Evolutionary conservation across 2,888 invertebrate genomes (phyloP), one percentile per base, ranked within the genome.

Genomic region (Pterostichus madidus): DNA sequence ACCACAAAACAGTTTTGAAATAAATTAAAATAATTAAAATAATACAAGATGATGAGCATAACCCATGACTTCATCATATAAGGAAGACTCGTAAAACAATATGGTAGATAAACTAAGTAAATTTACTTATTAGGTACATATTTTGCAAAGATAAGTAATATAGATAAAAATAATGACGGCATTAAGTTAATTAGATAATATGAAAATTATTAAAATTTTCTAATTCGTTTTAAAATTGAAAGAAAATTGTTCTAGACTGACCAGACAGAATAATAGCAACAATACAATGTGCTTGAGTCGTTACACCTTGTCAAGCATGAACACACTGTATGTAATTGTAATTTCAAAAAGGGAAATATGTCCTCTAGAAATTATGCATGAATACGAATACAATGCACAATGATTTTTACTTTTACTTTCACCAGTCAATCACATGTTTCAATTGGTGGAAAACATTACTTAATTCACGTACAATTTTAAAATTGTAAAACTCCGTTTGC

Each of bases 21-120:
- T 64, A 64, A 79, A 79, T 79, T 79, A 79, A 44, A 79, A 79
- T 79, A 79, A 79, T 79, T 79, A 61, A 32, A 79, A 79, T 64
- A 64, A 64, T 64, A 32, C 64, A 64, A 32, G 35, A 32, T 56
- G 35, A 59, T 59, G 59, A 59, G 32, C 44, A 77, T 59, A 44
- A 11, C 39, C 77, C 77, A 44, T 77, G 77, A 77, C 59, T 59
- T 15, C 39, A 39, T 44, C 59, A 10, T 44, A 77, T 59, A 39
- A 59, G 75, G 59, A 59, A 77, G 59, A 64, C 32, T 64, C 13
- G 7, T 64, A 59, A 15, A 15, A 15, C 5, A 59, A 59, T 15
- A 64, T 24, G n/a, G 46, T 73, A 73, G 49, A 73, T 73, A 75
- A 64, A 56, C 8, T 13, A 32, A 75, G 75, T 31, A 73, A 49